phyloP scores from a whole-genome alignment of 2,113 vertebrate genomes.

The Sus scrofa region DNA sequence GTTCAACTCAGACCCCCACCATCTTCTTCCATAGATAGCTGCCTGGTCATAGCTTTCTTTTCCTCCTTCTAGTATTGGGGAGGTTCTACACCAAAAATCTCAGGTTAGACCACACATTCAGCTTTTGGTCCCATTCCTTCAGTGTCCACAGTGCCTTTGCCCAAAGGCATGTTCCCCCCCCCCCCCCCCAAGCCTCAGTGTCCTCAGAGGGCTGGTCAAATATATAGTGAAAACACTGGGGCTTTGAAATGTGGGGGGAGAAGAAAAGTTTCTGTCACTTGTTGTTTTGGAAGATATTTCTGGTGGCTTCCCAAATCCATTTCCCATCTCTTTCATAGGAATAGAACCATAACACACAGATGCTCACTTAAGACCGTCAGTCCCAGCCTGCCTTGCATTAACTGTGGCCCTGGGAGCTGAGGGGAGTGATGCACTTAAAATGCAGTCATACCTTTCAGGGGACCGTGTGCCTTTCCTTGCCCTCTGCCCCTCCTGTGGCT shows the following conservation, averaged over 20 bases:
- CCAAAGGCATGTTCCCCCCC: too few relatives aligned
- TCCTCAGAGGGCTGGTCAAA: neutral
- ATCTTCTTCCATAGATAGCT: neutral
- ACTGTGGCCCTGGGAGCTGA: neutral
- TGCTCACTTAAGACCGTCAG: neutral
- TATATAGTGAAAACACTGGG: neutral
- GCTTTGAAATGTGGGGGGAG: neutral
- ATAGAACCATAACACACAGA: neutral
- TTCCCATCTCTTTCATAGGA: neutral
- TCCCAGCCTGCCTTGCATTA: neutral
- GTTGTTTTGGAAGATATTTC: conserved; percentile 18
- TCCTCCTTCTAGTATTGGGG: neutral
- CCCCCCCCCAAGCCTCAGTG: neutral
- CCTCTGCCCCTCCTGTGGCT: neutral
- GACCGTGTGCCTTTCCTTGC: neutral
- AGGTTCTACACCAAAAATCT: neutral
- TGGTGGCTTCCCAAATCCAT: conserved; percentile 17
- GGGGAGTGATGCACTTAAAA: neutral
- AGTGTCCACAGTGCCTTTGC: accelerated
- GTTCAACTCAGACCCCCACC: neutral
- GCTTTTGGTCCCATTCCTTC: neutral
- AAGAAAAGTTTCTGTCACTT: neutral
- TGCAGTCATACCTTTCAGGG: neutral
- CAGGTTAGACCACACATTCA: neutral
- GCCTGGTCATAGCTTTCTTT: neutral